Base-by-base conservation (phyloP, 1,140 invertebrate species). In the Drosophila serrata region DNA sequence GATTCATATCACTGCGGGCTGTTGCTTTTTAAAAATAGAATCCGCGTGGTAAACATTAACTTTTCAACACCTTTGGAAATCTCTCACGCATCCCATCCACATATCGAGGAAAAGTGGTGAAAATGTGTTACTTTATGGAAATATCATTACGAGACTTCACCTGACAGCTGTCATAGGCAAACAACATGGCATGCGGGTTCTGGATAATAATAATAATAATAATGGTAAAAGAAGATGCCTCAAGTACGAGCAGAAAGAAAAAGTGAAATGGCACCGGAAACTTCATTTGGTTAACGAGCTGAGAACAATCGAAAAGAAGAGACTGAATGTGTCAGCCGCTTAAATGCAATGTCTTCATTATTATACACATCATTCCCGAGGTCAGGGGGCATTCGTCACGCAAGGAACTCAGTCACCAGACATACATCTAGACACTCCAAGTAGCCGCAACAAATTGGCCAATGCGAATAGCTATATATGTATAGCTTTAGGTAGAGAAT, bases 241-340 rank as follows among this genome's bases (percentile, higher is more conserved):
- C 65, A 58, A 82, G 82, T 69, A 53, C 24, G 49, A 35, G 13
- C 51, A 46, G 48, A 55, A 56, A 49, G 64, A 51, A 87, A 87
- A 87, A 87, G 84, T 87, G 84, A 87, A 88, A 87, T 55, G 17
- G 57, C 57, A 70, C 84, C 84, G 84, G 84, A 87, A 88, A 87
- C 68, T 62, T 64, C 68, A 88, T 88, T 84, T 70, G 55, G 76
- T 62, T 77, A 77, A 74, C 79, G 62, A 70, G 85, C 61, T 69
- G 80, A 77, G 76, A 87, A 78, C 76, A 86, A 81, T 81, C 62
- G 64, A n/a, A n/a, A n/a, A n/a, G n/a, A n/a, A 79, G 63, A 40
- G 33, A 22, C 62, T 24, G 75, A 72, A 82, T 60, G 53, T 82
- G 65, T 58, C 72, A 76, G 72, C 48, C 57, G 61, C 49, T 35